Evolutionary conservation across 2,797 vertebrate genomes (phyloP), one percentile per base, ranked within the genome.

Genomic region (Myotis daubentonii): DNA sequence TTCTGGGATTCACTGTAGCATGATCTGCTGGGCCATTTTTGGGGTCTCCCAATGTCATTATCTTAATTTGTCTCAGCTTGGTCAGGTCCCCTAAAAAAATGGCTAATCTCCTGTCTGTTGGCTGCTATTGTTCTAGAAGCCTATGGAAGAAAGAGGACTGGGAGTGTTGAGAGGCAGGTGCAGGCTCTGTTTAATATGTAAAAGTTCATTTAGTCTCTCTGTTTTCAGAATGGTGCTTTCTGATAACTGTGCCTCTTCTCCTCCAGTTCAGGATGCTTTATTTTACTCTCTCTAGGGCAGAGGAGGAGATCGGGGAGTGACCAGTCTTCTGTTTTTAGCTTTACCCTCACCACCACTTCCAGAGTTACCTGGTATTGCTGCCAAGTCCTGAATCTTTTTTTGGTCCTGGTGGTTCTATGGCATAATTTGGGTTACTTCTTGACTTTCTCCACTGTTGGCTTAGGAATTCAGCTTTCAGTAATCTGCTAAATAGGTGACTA

Each of bases 381-480:
- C 82, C 89, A 81, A 80, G 57, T 80, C 44, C 38, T 90, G 38
- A 79, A 49, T 83, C 71, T 79, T 95, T 95, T 95, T 93, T 47
- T 36, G 71, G 76, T 28, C 23, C 13, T 72, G 20, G 38, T 92
- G 47, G 38, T 92, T 75, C 90, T 86, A 20, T 90, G 83, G 44
- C 85, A 0, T 92, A 68, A 81, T 78, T 83, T 51, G 88, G 72
- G 55, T 74, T 78, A n/a, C 44, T 82, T 87, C 38, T 94, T 94
- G 44, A 57, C 78, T 82, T 94, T 85, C 23, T 95, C n/a, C 20
- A 62, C 36, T 80, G 15, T 79, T 93, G 57, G 53, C 30, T 80
- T 95, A 81, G 82, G 62, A 94, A 88, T 92, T 95, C 22, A 85
- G 20, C 30, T 96, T 94, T 94, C 8, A 85, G 57, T 94, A 41